Evolutionary conservation across 1,140 invertebrate genomes (phyloP), one percentile per base, ranked within the genome.

Genomic region (Neodiprion pinetum): DNA sequence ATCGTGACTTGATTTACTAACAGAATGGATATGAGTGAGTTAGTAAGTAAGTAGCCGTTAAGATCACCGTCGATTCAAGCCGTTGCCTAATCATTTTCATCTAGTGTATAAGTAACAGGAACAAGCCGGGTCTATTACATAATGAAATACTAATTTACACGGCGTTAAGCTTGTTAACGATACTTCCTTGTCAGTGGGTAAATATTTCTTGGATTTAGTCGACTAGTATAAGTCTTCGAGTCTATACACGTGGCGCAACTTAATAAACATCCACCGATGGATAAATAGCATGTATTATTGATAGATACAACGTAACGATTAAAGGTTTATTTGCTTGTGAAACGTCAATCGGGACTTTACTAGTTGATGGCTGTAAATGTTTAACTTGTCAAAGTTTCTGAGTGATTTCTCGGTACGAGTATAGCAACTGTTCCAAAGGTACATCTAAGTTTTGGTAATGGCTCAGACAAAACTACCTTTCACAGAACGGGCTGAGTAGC

Each of bases 161-260:
- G 53, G 53, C n/a, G n/a, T 61, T 61, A 61, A 61, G 53, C 53
- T 61, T 61, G 53, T 61, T 61, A 61, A 61, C 53, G 53, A 61
- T 61, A 61, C 11, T 9, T 17, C 9, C 53, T 17, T 9, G 53
- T 61, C 53, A 17, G 53, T 17, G 53, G 8, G 11, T 12, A 61
- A 61, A 61, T 61, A 61, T 61, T 61, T 61, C 11, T 61, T 61
- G n/a, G n/a, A 61, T 61, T 61, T 14, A 61, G 11, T 61, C 53
- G 3, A 14, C 53, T 14, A 12, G 11, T 61, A 61, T 61, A 61
- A 17, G 5, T 61, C 53, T 61, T 17, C 11, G 53, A 12, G 53
- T 14, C 53, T 61, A 21, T 5, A 40, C 28, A 40, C 28, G 53
- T 61, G 53, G 53, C 53, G 53, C 53, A 61, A 61, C 53, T 61